Base-by-base conservation (phyloP, 1,140 invertebrate genomes). In the Calephelis nemesis region DNA sequence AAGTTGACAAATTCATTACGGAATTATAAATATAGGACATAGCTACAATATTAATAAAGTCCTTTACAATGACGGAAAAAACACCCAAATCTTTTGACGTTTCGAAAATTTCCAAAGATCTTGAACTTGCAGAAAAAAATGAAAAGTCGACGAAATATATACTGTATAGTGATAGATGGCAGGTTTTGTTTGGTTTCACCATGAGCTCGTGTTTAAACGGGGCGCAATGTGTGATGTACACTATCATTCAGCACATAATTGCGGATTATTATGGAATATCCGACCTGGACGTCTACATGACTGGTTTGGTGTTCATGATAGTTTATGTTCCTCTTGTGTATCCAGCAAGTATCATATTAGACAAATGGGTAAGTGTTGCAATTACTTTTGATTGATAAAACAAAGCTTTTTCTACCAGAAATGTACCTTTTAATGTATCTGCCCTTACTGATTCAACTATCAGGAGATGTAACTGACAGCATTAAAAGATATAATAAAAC, bases 221-320 rank as follows among this genome's bases (percentile, higher is more conserved):
- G 0, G 62, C 63, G 60, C 69, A 66, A 19, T 47, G 62, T 62
- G 30, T 62, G 40, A 65, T 67, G 62, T 71, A 71, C 45, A 58
- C 69, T 4, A 71, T 71, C 40, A 71, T 71, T 8, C 69, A 71
- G 65, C 65, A 71, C 11, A 13, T 67, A 1, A 42, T 67, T n/a
- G 62, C 47, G 50, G 63, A 13, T 42, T 71, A 71, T n/a, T 71
- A 71, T 10, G 62, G 62, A 10, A 13, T 65, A 7, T 65, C 64
- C 3, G 12, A 30, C 11, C 9, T 39, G 4, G 8, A n/a, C 1
- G 64, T 65, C 12, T 40, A 13, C n/a, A 42, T 48, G 48, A 65
- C 64, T 39, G 6, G 48, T 7, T 9, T 65, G 39, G 40, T 65
- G 40, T 65, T 5, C 12, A 65, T 65, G 64, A 40, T 65, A 39